Base-by-base conservation (phyloP, 2,888 invertebrate genomes). In the Apotomis capreana region DNA sequence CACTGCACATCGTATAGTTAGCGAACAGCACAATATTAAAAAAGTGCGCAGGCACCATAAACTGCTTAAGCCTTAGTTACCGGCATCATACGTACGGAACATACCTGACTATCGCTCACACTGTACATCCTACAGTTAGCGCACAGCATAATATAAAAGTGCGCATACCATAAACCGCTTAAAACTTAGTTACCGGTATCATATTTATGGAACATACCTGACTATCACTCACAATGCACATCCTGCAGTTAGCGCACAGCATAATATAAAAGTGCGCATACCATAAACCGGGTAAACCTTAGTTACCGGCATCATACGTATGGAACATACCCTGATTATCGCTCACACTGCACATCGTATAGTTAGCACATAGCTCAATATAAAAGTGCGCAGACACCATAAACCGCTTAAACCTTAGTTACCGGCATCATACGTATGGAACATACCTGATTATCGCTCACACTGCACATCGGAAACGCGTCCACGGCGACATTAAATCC, bases 401-500 rank as follows among this genome's bases (percentile, higher is more conserved):
- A 6, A 9, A 49, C 49, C 49, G 49, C 49, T 49, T 49, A 49
- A 49, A 9, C 49, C 49, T 49, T 6, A 44, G 13, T 44, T 51
- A 26, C 15, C 15, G 12, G n/a, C 61, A 13, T 9, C 60, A 46
- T 46, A 13, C 60, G 12, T 12, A 46, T 58, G 57, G 40, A 71
- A 49, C 68, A 68, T 26, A 55, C 57, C 67, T 71, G 68, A 68
- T 71, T 68, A 71, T 49, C 15, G 52, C 36, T 49, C 10, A 15
- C 60, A 51, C 40, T 71, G 71, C 72, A 72, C 52, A 72, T 72
- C 46, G 61, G 57, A 58, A 68, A 52, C 63, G 69, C 69, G 61
- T 71, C 46, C 54, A 36, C 59, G 52, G 57, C 62, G 70, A 49
- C 57, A 73, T 69, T 72, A 68, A 73, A 67, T 60, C 65, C 69